Evolutionary conservation across 2,888 invertebrate species (phyloP).

Genomic region (Amaurobius ferox): DNA sequence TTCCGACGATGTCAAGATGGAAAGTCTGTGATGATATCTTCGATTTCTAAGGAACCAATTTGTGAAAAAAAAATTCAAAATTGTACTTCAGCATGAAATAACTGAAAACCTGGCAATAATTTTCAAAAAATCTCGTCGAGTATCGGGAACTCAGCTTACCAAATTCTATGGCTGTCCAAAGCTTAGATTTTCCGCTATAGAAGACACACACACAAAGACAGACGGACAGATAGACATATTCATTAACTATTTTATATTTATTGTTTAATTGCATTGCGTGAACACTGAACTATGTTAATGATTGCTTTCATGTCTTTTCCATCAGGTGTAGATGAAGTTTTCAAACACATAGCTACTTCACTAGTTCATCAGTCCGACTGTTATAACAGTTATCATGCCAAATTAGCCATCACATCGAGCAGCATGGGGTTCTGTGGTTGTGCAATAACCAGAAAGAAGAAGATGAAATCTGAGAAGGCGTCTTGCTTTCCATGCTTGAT

Average conservation of each 20-base stretch:
- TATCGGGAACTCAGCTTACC: background rate
- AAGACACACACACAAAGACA: too few species aligned
- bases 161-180: too few species aligned
- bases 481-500: slow-evolving; percentile 51
- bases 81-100: too few species aligned
- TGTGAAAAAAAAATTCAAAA: too few species aligned
- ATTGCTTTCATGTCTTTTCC: too few species aligned
- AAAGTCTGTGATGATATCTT: too few species aligned
- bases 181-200: too few species aligned
- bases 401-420: slow-evolving; percentile 63
- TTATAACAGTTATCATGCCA: slow-evolving; percentile 64
- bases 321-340: slow-evolving; percentile 48
- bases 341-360: slow-evolving; percentile 36
- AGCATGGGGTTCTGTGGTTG: slow-evolving; percentile 64
- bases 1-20: too few species aligned
- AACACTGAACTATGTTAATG: too few species aligned
- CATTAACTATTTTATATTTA: background rate
- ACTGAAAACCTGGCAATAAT: too few species aligned
- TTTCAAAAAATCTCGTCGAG: background rate
- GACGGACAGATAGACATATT: too few species aligned
- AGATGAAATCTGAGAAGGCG: slow-evolving; percentile 27
- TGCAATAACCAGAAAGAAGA: slow-evolving; percentile 20
- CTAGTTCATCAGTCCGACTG: slow-evolving; percentile 57
- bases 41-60: too few species aligned
- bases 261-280: background rate